phyloP scores from a whole-genome alignment of 2,888 invertebrate genomes.

The Hirtodrosophila histrioides region DNA sequence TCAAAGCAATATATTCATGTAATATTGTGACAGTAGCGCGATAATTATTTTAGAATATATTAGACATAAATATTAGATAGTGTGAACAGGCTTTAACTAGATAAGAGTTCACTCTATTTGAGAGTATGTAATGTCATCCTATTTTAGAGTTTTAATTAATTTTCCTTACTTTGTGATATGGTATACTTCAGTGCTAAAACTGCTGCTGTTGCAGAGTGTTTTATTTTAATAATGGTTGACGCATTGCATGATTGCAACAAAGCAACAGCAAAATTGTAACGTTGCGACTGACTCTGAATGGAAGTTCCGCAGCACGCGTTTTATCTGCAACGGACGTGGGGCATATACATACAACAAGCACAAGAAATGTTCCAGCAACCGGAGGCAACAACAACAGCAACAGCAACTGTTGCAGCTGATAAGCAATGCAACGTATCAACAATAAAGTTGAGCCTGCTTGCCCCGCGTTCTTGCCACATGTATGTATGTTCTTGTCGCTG shows the following conservation, averaged over 20 bases:
- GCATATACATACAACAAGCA: conserved; percentile 57
- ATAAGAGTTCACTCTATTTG: too few species aligned
- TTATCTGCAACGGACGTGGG: conserved; percentile 76
- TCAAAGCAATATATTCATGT: too few species aligned
- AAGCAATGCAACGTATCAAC: conserved; percentile 58
- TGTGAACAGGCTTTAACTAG: too few species aligned
- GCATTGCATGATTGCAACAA: conserved; percentile 36
- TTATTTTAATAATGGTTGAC: conserved; percentile 4
- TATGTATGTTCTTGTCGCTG: conserved; percentile 8
- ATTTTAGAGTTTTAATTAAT: too few species aligned
- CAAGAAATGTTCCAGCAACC: conserved; percentile 47
- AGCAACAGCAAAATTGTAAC: conserved; percentile 20
- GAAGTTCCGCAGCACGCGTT: conserved; percentile 72
- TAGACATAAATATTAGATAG: too few species aligned
- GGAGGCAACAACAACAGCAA: conserved; percentile 17
- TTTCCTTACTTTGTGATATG: too few species aligned
- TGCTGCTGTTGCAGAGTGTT: conserved; percentile 1
- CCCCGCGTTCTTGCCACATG: conserved; percentile 13
- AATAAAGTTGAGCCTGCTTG: conserved; percentile 57
- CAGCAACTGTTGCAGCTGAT: conserved; percentile 55
- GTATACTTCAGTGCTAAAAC: not conserved
- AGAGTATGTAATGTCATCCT: too few species aligned
- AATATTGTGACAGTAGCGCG: too few species aligned
- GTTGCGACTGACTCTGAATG: conserved; percentile 38
- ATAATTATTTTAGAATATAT: too few species aligned